Percentiles rank a stretch among this genome's conserved stretches.
Conservation (phyloP, 92 coral and sea anemone species). For the Porites divaricata region DNA sequence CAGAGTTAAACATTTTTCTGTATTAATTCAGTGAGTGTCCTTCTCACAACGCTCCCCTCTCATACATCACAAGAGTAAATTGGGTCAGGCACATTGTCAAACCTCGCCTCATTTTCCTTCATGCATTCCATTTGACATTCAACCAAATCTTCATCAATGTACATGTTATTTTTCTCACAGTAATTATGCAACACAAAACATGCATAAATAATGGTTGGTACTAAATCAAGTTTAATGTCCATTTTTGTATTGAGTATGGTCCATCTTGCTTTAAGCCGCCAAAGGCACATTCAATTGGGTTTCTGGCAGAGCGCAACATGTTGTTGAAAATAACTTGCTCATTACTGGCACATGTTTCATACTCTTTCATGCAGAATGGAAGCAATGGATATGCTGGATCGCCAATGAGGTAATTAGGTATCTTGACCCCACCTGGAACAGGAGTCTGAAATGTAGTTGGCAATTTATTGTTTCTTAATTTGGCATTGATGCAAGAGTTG, state of each 20-base stretch:
- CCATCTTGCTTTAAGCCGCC: conserved; percentile 60
- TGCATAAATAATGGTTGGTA: conserved; percentile 60
- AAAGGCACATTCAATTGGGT: conserved; percentile 64
- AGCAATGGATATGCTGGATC: conserved; percentile 52
- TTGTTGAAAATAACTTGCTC: conserved; percentile 53
- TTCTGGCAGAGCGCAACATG: conserved; percentile 57
- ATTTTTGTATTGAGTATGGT: conserved; percentile 55
- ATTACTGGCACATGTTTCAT: conserved; percentile 46
- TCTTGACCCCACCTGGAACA: conserved; percentile 35
- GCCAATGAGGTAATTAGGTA: conserved; percentile 47
- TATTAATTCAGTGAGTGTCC: no score
- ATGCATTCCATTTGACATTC: no score
- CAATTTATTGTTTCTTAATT: conserved; percentile 20
- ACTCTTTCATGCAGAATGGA: conserved; percentile 68
- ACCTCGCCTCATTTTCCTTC: no score
- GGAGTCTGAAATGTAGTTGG: conserved; percentile 32
- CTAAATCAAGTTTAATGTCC: conserved; percentile 38
- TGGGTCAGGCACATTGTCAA: no score
- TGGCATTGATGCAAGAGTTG: conserved; percentile 24
- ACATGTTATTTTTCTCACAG: conserved; percentile 48
- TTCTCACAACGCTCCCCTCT: no score
- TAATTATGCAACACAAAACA: conserved; percentile 61
- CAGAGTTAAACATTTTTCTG: no score
- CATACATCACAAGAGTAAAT: no score
- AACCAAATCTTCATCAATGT: conserved; percentile 19